Percentiles rank a stretch among this genome's conserved stretches.
These are phyloP conservation scores for Portunus trituberculatus DNA, from an alignment of 1,140 invertebrate genomes.

Conservation along the genomic window DNA sequence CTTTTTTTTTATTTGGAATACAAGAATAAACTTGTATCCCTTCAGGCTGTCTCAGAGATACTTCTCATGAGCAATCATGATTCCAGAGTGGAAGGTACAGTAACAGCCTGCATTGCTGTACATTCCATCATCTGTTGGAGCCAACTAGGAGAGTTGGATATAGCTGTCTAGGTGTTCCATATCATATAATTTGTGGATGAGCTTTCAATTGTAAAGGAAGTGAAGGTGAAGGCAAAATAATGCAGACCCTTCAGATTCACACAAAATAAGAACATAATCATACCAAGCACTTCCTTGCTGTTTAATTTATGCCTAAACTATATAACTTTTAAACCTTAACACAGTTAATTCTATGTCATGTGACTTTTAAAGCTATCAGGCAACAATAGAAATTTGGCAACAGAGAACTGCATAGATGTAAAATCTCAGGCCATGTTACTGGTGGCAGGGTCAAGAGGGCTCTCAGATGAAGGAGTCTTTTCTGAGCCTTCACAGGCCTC, in stretches of 20 bases:
- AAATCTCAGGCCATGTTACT: neutral
- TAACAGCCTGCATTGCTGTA: neutral
- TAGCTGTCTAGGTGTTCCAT: neutral
- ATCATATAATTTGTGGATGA: neutral
- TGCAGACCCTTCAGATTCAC: too few relatives aligned
- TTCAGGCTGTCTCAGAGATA: neutral
- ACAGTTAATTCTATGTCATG: neutral
- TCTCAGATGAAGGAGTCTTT: neutral
- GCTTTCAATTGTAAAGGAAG: neutral
- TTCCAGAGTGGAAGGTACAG: neutral
- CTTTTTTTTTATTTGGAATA: neutral
- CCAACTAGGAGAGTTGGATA: neutral
- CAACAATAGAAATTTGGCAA: neutral
- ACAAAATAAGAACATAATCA: too few relatives aligned
- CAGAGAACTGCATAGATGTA: neutral
- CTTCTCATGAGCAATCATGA: neutral
- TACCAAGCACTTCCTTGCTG: too few relatives aligned
- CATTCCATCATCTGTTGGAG: neutral
- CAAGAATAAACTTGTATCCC: neutral
- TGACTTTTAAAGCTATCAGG: slow-evolving; percentile 10
- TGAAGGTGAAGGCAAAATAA: neutral
- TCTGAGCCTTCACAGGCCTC: neutral
- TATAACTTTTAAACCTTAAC: too few relatives aligned
- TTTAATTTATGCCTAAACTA: too few relatives aligned
- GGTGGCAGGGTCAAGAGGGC: neutral